phyloP scores from a whole-genome alignment of 2,113 vertebrate species.

The Ciconia maguari region DNA sequence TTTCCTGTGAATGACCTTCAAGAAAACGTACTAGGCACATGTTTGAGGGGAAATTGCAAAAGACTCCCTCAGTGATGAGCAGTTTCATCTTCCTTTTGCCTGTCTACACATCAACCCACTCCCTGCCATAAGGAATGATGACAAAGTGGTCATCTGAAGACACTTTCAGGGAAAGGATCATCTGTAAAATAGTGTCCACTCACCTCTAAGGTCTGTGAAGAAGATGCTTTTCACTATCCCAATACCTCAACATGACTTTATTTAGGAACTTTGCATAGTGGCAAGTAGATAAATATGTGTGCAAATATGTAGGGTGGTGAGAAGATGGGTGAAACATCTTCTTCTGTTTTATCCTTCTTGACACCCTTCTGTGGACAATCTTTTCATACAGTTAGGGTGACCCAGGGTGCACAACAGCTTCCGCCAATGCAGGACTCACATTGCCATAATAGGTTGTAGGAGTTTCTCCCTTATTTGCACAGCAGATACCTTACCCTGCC shows the following conservation, averaged over 20 bases:
- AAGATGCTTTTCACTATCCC: not conserved
- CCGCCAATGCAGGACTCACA: not conserved
- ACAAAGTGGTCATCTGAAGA: not conserved
- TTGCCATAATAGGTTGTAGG: not conserved
- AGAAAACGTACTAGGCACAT: not conserved
- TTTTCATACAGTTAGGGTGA: not conserved
- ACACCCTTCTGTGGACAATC: not conserved
- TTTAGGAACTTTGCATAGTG: not conserved
- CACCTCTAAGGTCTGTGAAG: not conserved
- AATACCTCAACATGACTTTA: not conserved
- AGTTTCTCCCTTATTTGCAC: not conserved
- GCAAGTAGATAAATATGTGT: not conserved
- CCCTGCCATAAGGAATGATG: not conserved
- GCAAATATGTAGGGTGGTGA: not conserved
- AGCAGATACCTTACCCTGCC: not conserved
- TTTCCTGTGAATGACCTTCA: conserved; percentile 32
- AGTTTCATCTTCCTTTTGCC: not conserved
- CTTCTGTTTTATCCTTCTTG: not conserved
- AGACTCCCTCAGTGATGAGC: not conserved
- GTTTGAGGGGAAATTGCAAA: not conserved
- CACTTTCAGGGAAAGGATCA: not conserved
- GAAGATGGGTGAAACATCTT: not conserved
- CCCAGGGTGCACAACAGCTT: not conserved
- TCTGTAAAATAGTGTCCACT: not conserved
- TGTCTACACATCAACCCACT: not conserved